Percentiles rank a stretch among this genome's conserved stretches.
Evolutionary conservation across 1,140 invertebrate species (phyloP).

Genomic region (Drosophila ananassae): DNA sequence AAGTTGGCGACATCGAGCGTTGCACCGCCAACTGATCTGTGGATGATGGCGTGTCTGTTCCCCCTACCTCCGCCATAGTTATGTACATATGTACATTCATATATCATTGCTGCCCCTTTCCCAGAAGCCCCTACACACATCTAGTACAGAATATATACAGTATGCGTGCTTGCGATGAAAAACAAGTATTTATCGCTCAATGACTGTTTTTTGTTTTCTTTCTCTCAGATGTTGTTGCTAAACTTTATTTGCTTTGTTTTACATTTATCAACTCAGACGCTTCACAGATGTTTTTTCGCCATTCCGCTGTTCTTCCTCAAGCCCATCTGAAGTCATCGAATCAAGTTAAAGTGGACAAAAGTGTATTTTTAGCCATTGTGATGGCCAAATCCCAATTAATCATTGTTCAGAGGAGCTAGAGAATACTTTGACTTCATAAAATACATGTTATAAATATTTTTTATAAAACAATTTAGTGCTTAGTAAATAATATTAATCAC

Average conservation of each 20-base stretch:
- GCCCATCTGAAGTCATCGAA: slow-evolving; percentile 41
- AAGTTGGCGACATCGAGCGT: slow-evolving; percentile 47
- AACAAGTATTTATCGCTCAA: slow-evolving; percentile 67
- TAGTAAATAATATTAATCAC: no score
- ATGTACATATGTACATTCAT: background rate
- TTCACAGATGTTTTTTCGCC: slow-evolving; percentile 45
- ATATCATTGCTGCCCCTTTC: slow-evolving; percentile 8
- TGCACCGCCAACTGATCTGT: slow-evolving; percentile 53
- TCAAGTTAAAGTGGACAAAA: slow-evolving; percentile 1
- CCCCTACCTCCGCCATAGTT: background rate
- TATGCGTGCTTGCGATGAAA: slow-evolving; percentile 46
- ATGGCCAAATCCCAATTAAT: slow-evolving; percentile 10
- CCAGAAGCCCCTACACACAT: slow-evolving; percentile 12
- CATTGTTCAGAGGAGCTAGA: background rate
- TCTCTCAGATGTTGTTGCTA: slow-evolving; percentile 53
- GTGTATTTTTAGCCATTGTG: slow-evolving; percentile 12
- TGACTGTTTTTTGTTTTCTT: slow-evolving; percentile 44
- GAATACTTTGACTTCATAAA: background rate
- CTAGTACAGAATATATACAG: background rate
- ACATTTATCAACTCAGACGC: slow-evolving; percentile 61
- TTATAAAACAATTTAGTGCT: background rate
- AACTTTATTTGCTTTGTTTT: slow-evolving; percentile 50
- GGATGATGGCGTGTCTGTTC: slow-evolving; percentile 35
- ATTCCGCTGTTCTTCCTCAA: slow-evolving; percentile 44
- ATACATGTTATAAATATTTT: background rate